Percentiles rank a stretch among this genome's conserved stretches.
Conservation (phyloP, 2,113 vertebrate genomes). For the Nanorana parkeri region DNA sequence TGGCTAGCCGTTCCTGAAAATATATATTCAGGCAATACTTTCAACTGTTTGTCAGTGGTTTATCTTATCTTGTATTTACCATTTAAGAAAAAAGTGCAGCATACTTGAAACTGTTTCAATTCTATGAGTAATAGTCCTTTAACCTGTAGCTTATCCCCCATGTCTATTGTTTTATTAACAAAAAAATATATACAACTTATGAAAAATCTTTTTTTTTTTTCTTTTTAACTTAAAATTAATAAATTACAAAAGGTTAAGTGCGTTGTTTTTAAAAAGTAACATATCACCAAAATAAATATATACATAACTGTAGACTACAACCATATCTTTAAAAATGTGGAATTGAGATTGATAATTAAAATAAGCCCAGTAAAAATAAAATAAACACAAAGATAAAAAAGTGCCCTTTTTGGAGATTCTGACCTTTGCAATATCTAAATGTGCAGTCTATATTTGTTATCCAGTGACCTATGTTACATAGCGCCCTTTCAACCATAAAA, state of each 20-base stretch:
- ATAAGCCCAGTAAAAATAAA: neutral
- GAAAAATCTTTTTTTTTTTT: neutral
- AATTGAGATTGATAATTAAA: neutral
- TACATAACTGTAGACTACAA: conserved; percentile 16
- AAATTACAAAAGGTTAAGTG: conserved; percentile 57
- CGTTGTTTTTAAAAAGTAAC: conserved; percentile 43
- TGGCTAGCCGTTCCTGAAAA: no score
- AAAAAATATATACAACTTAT: neutral
- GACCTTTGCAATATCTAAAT: neutral
- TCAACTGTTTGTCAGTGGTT: no score
- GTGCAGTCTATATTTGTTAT: neutral
- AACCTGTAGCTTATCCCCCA: no score
- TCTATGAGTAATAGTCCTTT: no score
- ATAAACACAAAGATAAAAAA: neutral
- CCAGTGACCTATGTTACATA: conserved; percentile 1
- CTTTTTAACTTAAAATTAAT: conserved; percentile 49
- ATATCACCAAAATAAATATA: conserved; percentile 26
- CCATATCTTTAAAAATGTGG: neutral
- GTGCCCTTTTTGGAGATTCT: conserved; percentile 10
- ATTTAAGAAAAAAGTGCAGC: no score
- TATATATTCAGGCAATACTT: no score
- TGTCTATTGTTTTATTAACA: neutral
- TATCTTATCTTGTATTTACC: no score
- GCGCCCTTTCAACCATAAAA: neutral
- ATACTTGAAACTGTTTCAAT: no score